phyloP scores from a whole-genome alignment of 1,140 invertebrate genomes.

The Heliconius hewitsoni region DNA sequence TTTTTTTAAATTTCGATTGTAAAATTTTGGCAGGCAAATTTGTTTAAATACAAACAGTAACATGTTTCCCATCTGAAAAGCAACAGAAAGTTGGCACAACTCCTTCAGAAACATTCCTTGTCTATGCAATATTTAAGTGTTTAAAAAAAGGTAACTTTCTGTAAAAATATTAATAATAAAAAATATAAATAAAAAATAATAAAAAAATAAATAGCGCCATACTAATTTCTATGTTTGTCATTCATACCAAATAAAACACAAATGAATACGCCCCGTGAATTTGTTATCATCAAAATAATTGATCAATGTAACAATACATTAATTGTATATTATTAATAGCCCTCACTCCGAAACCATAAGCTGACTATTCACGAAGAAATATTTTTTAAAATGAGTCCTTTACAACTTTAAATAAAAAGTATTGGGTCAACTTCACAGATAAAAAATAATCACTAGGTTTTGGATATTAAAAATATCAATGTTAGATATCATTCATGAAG shows the following conservation, averaged over 20 bases:
- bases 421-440: too few relatives aligned
- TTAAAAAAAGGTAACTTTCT: too few relatives aligned
- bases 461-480: too few relatives aligned
- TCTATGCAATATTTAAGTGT: too few relatives aligned
- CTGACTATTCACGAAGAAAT: constrained; percentile 1
- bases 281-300: constrained; percentile 26
- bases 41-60: too few relatives aligned
- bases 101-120: too few relatives aligned
- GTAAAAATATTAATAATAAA: neutral
- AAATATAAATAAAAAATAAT: neutral
- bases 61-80: too few relatives aligned
- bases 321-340: constrained; percentile 34
- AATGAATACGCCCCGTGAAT: constrained; percentile 28
- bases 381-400: neutral
- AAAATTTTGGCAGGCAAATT: too few relatives aligned
- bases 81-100: too few relatives aligned
- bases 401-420: neutral
- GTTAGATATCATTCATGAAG: neutral
- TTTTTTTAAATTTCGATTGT: too few relatives aligned
- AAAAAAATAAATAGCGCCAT: constrained; percentile 12
- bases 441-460: too few relatives aligned
- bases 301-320: constrained; percentile 39
- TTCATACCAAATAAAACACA: constrained; percentile 18
- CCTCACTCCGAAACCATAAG: neutral
- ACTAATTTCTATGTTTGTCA: constrained; percentile 1